Conservation (phyloP, 2,888 invertebrate genomes). For the Zhuqinia jingwanae region DNA sequence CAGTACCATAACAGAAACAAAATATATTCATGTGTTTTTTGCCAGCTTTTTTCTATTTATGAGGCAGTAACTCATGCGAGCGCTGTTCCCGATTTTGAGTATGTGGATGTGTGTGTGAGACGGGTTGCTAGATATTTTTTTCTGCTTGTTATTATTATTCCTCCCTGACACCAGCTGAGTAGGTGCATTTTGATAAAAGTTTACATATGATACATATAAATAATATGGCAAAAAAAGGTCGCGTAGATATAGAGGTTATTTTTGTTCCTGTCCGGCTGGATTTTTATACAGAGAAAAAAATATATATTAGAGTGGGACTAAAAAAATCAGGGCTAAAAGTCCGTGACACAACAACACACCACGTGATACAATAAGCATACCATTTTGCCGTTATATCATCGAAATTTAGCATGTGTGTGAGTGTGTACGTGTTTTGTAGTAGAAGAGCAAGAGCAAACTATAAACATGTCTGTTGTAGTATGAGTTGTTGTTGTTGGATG, state of each 20-base stretch:
- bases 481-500: neutral
- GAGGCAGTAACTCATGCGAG: constrained; percentile 49
- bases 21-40: constrained; percentile 60
- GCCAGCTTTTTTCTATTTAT: constrained; percentile 52
- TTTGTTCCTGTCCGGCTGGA: constrained; percentile 45
- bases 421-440: neutral
- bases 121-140: neutral
- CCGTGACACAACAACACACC: constrained; percentile 56
- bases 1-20: constrained; percentile 32
- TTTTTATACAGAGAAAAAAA: constrained; percentile 38
- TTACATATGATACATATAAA: neutral
- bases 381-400: constrained; percentile 38
- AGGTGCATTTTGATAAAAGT: constrained; percentile 16
- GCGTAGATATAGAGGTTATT: neutral
- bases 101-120: neutral
- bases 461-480: too few relatives aligned
- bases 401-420: constrained; percentile 43
- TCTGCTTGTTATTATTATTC: constrained; percentile 21
- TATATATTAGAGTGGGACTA: constrained; percentile 6
- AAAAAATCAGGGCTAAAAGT: constrained; percentile 33
- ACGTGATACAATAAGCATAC: constrained; percentile 29
- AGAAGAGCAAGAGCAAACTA: too few relatives aligned
- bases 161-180: constrained; percentile 40
- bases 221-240: neutral
- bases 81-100: constrained; percentile 15